Evolutionary conservation across 2,113 vertebrate species (phyloP), one percentile per base, ranked within the genome.

Genomic region (Cygnus buccinator): DNA sequence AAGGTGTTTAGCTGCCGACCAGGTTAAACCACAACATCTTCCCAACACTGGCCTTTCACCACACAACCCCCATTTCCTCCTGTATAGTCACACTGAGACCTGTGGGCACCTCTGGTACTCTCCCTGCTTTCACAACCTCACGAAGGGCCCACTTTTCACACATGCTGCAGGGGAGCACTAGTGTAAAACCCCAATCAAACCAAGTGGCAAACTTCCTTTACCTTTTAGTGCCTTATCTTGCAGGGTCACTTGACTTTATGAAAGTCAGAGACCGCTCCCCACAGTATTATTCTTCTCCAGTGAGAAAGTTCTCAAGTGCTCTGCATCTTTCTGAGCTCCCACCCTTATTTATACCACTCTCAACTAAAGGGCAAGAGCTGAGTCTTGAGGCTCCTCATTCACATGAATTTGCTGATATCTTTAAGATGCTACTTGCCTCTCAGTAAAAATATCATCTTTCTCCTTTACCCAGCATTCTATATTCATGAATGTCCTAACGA

Each of bases 361-460:
- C 26, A 44, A 37, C 22, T 13, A 77, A 58, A 70, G 12, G 9
- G 23, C 25, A 66, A 70, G 21, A 84, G n/a, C 0, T 62, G 18
- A 7, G 3, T 31, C 22, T 23, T 11, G 14, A 57, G 62, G 48
- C 37, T 55, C 18, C 35, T 39, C 0, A 0, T 50, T n/a, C 74
- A 46, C 29, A 10, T 0, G 10, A 57, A 55, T 67, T 63, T 90
- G 35, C 35, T 35, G 10, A 3, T 61, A 87, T 39, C 62, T 43
- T 65, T 28, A 54, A 87, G 25, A 50, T 5, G 37, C 18, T 1
- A 3, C 0, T 3, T 37, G 41, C 22, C 50, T 57, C 74, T 44
- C 67, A 48, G 44, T 0, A 87, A 19, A 8, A 68, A 70, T 22
- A 25, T 4, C 35, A 31, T 4, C 6, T 13, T 35, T 75, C 41